Conservation (phyloP, 2,888 invertebrate species). For the Barypeithes pellucidus region DNA sequence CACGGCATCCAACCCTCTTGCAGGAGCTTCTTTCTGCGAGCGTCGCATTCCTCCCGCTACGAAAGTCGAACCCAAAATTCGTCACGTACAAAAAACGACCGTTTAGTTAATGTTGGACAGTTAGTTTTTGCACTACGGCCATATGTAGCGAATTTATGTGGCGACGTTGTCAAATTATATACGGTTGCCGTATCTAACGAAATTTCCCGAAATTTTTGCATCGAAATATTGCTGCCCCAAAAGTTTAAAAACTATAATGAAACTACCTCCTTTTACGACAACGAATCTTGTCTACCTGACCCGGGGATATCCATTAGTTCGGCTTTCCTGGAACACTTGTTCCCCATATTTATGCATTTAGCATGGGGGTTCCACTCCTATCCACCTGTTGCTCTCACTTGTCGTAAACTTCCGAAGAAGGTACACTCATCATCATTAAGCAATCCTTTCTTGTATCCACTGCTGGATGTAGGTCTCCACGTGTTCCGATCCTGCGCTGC, state of each 20-base stretch:
- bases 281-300: no score
- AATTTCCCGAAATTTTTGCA: no score
- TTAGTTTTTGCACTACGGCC: slow-evolving; percentile 18
- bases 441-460: no score
- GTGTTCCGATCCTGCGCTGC: no score
- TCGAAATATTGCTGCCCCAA: no score
- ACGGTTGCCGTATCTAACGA: background rate
- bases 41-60: slow-evolving; percentile 21
- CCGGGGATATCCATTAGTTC: no score
- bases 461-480: no score
- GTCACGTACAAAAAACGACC: slow-evolving; percentile 14
- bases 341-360: no score
- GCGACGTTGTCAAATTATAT: slow-evolving; percentile 11
- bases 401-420: background rate
- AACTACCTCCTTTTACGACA: no score
- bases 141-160: slow-evolving; percentile 1
- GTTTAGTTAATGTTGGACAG: slow-evolving; percentile 17
- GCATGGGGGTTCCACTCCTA: background rate
- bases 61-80: slow-evolving; percentile 13
- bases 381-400: background rate
- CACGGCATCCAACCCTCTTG: slow-evolving; percentile 7
- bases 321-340: no score
- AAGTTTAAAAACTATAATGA: no score
- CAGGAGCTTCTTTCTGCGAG: slow-evolving; percentile 27
- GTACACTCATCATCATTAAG: no score